Conservation (phyloP, 2,888 invertebrate species). For the Pyrgus malvae region DNA sequence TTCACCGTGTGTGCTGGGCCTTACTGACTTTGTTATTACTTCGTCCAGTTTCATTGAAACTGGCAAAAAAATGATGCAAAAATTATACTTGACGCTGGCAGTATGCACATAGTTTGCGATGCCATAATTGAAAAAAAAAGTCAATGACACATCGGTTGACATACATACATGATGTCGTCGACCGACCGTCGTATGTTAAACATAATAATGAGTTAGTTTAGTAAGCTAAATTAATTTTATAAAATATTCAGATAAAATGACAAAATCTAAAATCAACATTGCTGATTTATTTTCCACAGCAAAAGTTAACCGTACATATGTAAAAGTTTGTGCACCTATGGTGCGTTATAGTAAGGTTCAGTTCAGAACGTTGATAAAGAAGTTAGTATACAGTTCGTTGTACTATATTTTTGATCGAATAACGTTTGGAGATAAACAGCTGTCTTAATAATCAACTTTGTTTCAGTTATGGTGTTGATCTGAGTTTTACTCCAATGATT, state of each 20-base stretch:
- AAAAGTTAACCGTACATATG: constrained; percentile 72
- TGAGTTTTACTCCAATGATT: constrained; percentile 98
- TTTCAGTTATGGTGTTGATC: constrained; percentile 90
- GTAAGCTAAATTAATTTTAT: too few species aligned
- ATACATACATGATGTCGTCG: too few species aligned
- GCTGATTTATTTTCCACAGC: constrained; percentile 84
- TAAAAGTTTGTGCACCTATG: constrained; percentile 97
- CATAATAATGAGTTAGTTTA: too few species aligned
- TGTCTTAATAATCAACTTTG: constrained; percentile 24
- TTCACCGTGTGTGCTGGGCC: too few species aligned
- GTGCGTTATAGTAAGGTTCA: constrained; percentile 91
- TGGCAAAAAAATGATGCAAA: too few species aligned
- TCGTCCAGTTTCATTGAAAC: too few species aligned
- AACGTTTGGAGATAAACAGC: not conserved
- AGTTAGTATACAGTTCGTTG: constrained; percentile 48
- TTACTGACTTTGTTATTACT: too few species aligned
- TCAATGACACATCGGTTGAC: too few species aligned
- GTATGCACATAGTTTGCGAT: too few species aligned
- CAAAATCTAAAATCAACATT: constrained; percentile 69
- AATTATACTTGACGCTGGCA: too few species aligned
- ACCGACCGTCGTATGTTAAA: too few species aligned
- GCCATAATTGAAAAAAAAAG: too few species aligned
- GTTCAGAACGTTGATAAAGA: constrained; percentile 71
- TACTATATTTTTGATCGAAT: not conserved
- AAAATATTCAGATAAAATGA: constrained; percentile 19